Percentiles rank a stretch among this genome's conserved stretches.
phyloP scores from a whole-genome alignment of 2,888 invertebrate genomes.

The Caenorhabditis virilis region DNA sequence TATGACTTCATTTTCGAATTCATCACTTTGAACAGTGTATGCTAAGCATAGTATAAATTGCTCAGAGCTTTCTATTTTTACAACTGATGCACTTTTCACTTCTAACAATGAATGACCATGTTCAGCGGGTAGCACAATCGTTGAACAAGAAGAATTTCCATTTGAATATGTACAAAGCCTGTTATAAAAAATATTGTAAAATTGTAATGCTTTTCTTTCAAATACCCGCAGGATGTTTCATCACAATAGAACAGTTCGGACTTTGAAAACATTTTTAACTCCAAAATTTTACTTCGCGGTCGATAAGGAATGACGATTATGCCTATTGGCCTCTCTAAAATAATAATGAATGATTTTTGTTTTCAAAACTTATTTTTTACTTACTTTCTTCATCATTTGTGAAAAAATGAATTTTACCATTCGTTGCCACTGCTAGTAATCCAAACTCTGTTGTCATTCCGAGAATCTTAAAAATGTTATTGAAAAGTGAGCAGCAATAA shows the following conservation, averaged over 20 bases:
- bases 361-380: not conserved
- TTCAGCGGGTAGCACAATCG: conserved; percentile 9
- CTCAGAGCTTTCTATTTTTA: conserved; percentile 20
- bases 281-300: conserved; percentile 27
- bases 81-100: conserved; percentile 18
- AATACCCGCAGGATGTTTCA: conserved; percentile 42
- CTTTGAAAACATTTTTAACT: conserved; percentile 46
- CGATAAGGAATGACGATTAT: not conserved
- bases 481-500: too few species aligned
- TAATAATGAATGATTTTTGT: too few species aligned
- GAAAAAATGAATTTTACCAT: conserved; percentile 15
- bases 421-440: conserved; percentile 23
- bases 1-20: not conserved
- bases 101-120: conserved; percentile 16
- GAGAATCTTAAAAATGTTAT: conserved; percentile 22
- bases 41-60: conserved; percentile 22
- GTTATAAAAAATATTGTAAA: conserved; percentile 5
- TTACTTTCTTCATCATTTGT: conserved; percentile 24
- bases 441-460: conserved; percentile 19
- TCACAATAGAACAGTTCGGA: conserved; percentile 51
- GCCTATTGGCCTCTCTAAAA: too few species aligned
- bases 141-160: conserved; percentile 17
- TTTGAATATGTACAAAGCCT: conserved; percentile 22
- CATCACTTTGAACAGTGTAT: conserved; percentile 9
- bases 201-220: too few species aligned